Conservation (phyloP, 2,113 vertebrate species). For the Calidris pugnax region DNA sequence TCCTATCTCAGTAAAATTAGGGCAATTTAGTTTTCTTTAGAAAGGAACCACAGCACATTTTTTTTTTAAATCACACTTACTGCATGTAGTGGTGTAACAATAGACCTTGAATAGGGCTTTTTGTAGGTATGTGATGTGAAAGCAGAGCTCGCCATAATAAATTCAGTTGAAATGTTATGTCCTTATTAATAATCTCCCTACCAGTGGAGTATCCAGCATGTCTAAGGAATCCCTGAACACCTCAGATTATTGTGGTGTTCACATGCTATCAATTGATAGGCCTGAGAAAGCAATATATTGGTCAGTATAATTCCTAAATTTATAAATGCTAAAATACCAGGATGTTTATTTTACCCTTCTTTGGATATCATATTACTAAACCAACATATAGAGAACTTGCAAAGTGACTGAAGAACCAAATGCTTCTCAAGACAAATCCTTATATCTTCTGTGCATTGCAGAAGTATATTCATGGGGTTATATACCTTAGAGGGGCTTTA, state of each 20-base stretch:
- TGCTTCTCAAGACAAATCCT: not conserved
- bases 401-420: not conserved
- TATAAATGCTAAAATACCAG: not conserved
- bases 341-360: not conserved
- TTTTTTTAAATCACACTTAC: not conserved
- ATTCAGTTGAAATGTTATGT: not conserved
- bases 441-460: fast-evolving
- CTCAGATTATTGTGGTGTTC: not conserved
- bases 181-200: not conserved
- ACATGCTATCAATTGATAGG: not conserved
- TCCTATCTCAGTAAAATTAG: not conserved
- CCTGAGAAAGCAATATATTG: not conserved
- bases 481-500: not conserved
- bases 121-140: not conserved
- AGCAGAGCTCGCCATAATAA: not conserved
- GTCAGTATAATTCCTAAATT: not conserved
- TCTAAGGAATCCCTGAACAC: not conserved
- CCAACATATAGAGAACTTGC: not conserved
- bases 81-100: not conserved
- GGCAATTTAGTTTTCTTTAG: not conserved
- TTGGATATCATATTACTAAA: not conserved
- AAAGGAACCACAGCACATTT: not conserved
- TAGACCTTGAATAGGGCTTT: not conserved
- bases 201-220: not conserved
- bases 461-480: not conserved